These are phyloP conservation scores for Babylonia areolata DNA, from an alignment of 1,140 invertebrate genomes.

Conservation along the genomic window DNA sequence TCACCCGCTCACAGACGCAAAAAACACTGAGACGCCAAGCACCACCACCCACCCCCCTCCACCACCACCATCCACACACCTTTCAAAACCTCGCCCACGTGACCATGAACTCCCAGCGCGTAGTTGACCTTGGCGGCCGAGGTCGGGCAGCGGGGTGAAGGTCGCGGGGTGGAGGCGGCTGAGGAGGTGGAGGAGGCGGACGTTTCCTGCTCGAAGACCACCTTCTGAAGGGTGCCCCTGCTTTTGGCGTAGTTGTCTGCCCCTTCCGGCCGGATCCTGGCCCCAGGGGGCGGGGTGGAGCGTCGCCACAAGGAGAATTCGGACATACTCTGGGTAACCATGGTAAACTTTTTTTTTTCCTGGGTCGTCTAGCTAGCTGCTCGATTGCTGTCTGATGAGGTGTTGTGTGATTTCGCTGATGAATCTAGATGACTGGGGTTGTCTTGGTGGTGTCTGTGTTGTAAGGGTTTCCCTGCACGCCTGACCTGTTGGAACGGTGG, in stretches of 20 bases:
- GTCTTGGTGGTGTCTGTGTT: too few species aligned
- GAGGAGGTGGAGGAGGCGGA: constrained; percentile 38
- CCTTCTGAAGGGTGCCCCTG: constrained; percentile 56
- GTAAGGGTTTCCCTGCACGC: too few species aligned
- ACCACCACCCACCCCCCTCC: too few species aligned
- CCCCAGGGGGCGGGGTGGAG: constrained; percentile 40
- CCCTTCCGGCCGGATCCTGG: constrained; percentile 61
- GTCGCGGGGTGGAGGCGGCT: constrained; percentile 40
- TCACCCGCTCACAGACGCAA: too few species aligned
- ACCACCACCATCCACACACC: constrained; percentile 39
- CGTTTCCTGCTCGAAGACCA: constrained; percentile 39
- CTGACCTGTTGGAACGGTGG: too few species aligned
- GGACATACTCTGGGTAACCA: constrained; percentile 35
- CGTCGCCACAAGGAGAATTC: constrained; percentile 48
- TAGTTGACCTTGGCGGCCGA: constrained; percentile 54
- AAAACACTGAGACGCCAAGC: too few species aligned
- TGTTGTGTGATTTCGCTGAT: too few species aligned
- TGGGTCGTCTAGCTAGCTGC: too few species aligned
- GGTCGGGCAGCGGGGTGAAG: constrained; percentile 62
- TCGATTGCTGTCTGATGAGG: too few species aligned
- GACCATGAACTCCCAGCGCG: constrained; percentile 58
- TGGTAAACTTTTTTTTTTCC: too few species aligned
- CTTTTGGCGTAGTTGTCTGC: constrained; percentile 52
- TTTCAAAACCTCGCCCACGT: constrained; percentile 56
- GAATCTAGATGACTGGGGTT: too few species aligned